Conservation (phyloP, 2,797 vertebrate genomes). For the Coreius guichenoti region DNA sequence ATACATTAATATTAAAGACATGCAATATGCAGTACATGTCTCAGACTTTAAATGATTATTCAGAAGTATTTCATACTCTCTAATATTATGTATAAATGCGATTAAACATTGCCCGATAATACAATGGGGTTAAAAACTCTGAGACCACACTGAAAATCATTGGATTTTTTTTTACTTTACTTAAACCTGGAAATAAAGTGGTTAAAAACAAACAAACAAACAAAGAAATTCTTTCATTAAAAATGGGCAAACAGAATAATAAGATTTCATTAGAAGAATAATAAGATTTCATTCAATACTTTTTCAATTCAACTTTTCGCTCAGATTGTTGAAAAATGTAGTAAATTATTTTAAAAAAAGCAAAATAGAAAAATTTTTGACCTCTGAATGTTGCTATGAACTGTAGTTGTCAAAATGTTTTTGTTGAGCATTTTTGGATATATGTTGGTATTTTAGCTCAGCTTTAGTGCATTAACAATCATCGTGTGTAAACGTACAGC, state of each 20-base stretch:
- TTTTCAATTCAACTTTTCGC: not conserved
- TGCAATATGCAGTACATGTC: not conserved
- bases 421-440: not conserved
- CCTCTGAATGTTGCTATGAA: not conserved
- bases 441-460: not conserved
- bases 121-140: not conserved
- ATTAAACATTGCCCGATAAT: not conserved
- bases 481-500: not conserved
- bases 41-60: not conserved
- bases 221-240: not conserved
- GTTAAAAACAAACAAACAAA: too few species aligned
- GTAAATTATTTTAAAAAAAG: not conserved
- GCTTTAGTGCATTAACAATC: not conserved
- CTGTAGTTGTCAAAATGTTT: not conserved
- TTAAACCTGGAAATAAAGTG: not conserved
- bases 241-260: not conserved
- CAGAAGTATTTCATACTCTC: not conserved
- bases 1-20: not conserved
- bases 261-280: not conserved
- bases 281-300: not conserved
- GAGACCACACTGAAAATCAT: not conserved
- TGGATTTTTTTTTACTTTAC: too few species aligned
- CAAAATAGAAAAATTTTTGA: not conserved
- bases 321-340: not conserved
- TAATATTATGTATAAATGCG: too few species aligned